A percentile compares a stretch with the other conserved stretches of the same genome.
These are phyloP conservation scores for Ictidomys tridecemlineatus DNA, from an alignment of 2,113 vertebrate species.

Conservation along the genomic window DNA sequence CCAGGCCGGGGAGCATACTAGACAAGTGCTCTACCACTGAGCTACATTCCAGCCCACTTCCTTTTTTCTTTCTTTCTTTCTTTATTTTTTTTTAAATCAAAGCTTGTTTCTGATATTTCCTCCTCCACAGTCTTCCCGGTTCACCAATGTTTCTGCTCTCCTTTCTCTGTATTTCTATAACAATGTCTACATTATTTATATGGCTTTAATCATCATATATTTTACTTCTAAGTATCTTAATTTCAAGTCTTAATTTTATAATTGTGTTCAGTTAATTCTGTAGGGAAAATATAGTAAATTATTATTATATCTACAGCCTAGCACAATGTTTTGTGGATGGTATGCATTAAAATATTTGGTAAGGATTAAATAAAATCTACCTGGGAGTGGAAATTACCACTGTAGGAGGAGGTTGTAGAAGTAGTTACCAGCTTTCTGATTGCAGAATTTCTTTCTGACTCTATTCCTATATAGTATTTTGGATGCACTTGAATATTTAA, in stretches of 20 bases:
- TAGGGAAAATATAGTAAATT: conserved; percentile 9
- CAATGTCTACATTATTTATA: conserved; percentile 35
- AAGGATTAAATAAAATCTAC: conserved; percentile 11
- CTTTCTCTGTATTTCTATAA: not conserved
- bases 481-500: conserved; percentile 15
- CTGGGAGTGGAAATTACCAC: not conserved
- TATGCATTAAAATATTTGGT: conserved; percentile 13
- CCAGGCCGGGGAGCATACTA: too few species aligned
- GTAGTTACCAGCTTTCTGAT: conserved; percentile 23
- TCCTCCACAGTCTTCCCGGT: not conserved
- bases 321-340: not conserved
- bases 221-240: conserved; percentile 50
- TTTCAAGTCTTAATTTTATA: conserved; percentile 48
- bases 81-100: not conserved
- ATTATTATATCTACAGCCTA: not conserved
- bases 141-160: conserved; percentile 43
- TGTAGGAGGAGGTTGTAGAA: not conserved
- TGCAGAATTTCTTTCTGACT: conserved; percentile 23
- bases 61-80: not conserved
- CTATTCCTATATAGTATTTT: conserved; percentile 11
- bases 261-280: conserved; percentile 42
- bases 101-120: conserved; percentile 8
- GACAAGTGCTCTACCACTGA: too few species aligned
- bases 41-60: conserved; percentile 4
- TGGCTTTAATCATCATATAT: not conserved